Percentiles rank a stretch among this genome's conserved stretches.
Conservation (phyloP, 2,113 vertebrate genomes). For the Pomatostomus ruficeps region DNA sequence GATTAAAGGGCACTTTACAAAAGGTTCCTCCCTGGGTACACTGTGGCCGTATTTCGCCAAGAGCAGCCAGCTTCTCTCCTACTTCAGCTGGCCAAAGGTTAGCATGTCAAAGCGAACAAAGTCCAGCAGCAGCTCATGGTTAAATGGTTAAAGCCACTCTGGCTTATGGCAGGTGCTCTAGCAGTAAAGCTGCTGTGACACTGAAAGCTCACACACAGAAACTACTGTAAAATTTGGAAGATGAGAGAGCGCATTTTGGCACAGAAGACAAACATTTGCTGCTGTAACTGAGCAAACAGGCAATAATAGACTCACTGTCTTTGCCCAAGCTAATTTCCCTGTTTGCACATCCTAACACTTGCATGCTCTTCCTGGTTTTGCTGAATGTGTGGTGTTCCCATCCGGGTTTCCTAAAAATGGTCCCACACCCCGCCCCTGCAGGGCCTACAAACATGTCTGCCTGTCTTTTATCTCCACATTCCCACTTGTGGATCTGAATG, state of each 20-base stretch:
- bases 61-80: neutral
- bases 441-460: fast-evolving
- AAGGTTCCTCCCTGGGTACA: constrained; percentile 54
- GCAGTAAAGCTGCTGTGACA: neutral
- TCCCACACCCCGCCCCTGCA: neutral
- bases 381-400: neutral
- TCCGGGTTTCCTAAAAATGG: neutral
- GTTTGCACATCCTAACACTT: neutral
- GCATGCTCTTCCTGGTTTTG: neutral
- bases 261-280: neutral
- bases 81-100: constrained; percentile 20
- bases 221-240: neutral
- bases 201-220: neutral
- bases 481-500: neutral
- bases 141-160: neutral
- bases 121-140: neutral
- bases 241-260: neutral
- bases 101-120: neutral
- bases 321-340: neutral
- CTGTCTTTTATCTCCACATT: neutral
- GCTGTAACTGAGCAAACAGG: neutral
- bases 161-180: neutral
- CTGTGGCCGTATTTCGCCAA: neutral
- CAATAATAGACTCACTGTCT: neutral
- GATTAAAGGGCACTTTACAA: constrained; percentile 34